phyloP scores from a whole-genome alignment of 2,113 vertebrate genomes.

The Atlantisia rogersi region DNA sequence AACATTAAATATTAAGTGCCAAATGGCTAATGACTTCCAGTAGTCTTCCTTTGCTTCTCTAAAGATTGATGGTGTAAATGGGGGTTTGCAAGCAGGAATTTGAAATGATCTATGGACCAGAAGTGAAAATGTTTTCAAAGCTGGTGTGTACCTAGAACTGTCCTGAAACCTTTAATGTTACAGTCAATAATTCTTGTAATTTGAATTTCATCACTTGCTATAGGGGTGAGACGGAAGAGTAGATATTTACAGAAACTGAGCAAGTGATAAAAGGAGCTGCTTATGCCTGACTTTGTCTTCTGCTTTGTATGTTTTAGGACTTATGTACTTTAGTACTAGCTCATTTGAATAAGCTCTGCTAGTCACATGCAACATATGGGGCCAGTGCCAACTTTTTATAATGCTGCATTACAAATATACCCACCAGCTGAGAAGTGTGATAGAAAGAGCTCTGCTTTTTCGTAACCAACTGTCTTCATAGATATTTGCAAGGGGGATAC shows the following conservation, averaged over 20 bases:
- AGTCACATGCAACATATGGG: slow-evolving; percentile 59
- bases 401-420: slow-evolving; percentile 62
- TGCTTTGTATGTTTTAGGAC: slow-evolving; percentile 56
- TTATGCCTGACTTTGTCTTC: slow-evolving; percentile 57
- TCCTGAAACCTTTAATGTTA: slow-evolving; percentile 17
- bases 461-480: slow-evolving; percentile 48
- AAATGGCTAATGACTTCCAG: slow-evolving; percentile 33
- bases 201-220: slow-evolving; percentile 22
- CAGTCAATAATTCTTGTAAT: background rate
- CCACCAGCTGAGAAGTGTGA: slow-evolving; percentile 63
- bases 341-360: slow-evolving; percentile 61
- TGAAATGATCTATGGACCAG: background rate
- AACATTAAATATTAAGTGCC: slow-evolving; percentile 60
- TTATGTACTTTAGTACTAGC: slow-evolving; percentile 45
- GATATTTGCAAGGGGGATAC: background rate
- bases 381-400: slow-evolving; percentile 57
- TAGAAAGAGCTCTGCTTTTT: slow-evolving; percentile 27
- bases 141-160: background rate
- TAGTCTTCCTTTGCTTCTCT: background rate
- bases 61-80: slow-evolving; percentile 21
- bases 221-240: slow-evolving; percentile 12
- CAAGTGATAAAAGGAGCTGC: slow-evolving; percentile 35
- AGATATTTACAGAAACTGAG: slow-evolving; percentile 34
- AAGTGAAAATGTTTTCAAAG: background rate
- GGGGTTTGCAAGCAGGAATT: background rate